A percentile compares a stretch with the other conserved stretches of the same genome.
Conservation (phyloP, 2,113 vertebrate species). For the Microtus richardsoni region DNA sequence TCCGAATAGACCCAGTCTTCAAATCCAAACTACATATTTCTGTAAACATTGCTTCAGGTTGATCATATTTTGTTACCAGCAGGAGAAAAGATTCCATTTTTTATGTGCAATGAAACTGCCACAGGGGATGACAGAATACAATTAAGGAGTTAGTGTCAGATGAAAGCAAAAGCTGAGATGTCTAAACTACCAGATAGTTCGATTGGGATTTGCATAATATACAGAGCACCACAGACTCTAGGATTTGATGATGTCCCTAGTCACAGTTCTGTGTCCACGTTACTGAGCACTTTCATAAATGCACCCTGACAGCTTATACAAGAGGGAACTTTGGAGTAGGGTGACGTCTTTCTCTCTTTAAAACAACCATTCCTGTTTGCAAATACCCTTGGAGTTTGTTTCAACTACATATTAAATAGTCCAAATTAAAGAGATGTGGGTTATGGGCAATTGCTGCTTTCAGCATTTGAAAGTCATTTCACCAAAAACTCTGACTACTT, state of each 20-base stretch:
- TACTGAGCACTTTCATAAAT: neutral
- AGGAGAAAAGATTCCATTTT: conserved; percentile 57
- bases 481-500: conserved; percentile 86
- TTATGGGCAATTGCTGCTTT: conserved; percentile 77
- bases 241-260: neutral
- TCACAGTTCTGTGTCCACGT: neutral
- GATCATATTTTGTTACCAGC: conserved; percentile 70
- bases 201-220: neutral
- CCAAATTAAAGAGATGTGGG: conserved; percentile 75
- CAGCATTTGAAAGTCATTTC: conserved; percentile 83
- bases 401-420: conserved; percentile 74
- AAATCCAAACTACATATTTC: conserved; percentile 69
- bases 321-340: conserved; percentile 21
- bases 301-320: neutral
- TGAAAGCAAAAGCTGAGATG: conserved; percentile 36
- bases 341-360: conserved; percentile 50
- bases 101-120: neutral
- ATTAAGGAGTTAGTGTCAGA: conserved; percentile 45
- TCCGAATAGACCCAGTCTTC: conserved; percentile 58
- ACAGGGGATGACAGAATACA: neutral
- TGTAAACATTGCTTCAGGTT: conserved; percentile 57
- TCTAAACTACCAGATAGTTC: neutral
- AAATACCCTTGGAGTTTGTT: conserved; percentile 62
- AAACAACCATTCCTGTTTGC: conserved; percentile 61
- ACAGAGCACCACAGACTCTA: neutral